Conservation (phyloP, 2,113 vertebrate species). For the Geococcyx californianus region DNA sequence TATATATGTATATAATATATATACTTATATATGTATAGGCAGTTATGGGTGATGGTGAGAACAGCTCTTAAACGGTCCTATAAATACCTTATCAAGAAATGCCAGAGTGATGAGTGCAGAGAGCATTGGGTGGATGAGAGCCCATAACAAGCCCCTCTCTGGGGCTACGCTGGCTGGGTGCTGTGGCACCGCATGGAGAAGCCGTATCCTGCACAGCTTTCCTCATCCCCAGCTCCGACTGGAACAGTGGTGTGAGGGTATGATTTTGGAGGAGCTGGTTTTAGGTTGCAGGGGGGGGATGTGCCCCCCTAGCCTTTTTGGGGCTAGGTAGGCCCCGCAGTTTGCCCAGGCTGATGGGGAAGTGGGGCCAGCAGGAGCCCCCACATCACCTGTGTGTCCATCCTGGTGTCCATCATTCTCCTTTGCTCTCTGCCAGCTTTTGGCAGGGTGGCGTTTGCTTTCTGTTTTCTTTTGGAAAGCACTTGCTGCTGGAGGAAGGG, state of each 20-base stretch:
- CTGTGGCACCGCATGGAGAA: rapidly evolving
- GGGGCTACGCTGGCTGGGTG: background rate
- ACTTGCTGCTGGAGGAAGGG: background rate
- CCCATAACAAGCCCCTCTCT: background rate
- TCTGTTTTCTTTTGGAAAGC: background rate
- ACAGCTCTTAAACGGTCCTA: background rate
- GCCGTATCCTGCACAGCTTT: background rate
- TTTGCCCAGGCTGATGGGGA: background rate
- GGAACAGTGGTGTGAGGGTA: background rate
- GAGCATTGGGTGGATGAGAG: background rate
- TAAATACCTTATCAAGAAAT: background rate
- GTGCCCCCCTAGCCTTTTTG: background rate
- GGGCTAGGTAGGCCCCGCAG: background rate
- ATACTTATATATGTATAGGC: background rate
- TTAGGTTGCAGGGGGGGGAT: background rate
- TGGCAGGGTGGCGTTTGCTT: background rate
- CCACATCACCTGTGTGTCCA: background rate
- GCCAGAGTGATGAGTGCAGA: background rate
- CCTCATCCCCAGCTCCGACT: rapidly evolving
- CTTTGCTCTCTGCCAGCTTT: background rate
- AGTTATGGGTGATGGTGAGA: background rate
- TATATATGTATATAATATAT: background rate
- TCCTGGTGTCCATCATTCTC: background rate
- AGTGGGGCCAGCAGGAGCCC: background rate
- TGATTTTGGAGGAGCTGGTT: rapidly evolving